Percentiles rank a stretch among this genome's conserved stretches.
Conservation (phyloP, 2,888 invertebrate species). For the Lasioglossum oenotherae region DNA sequence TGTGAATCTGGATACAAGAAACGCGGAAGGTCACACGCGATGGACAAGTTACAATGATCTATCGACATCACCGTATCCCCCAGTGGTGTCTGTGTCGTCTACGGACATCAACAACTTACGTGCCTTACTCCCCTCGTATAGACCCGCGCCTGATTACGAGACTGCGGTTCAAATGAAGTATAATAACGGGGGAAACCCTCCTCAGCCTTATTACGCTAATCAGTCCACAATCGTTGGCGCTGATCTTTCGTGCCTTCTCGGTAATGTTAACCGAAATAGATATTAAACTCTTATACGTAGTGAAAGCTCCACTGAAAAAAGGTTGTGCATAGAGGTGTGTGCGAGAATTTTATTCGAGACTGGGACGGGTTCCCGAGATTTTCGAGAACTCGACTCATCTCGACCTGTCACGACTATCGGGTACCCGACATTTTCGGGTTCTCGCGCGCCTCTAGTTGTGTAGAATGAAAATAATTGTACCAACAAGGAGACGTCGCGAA, state of each 20-base stretch:
- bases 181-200: slow-evolving; percentile 77
- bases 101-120: slow-evolving; percentile 87
- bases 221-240: slow-evolving; percentile 81
- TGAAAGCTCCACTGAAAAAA: background rate
- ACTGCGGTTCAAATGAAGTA: slow-evolving; percentile 96
- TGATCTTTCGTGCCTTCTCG: slow-evolving; percentile 81
- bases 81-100: slow-evolving; percentile 81
- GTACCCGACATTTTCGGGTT: background rate
- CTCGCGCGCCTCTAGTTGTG: slow-evolving; percentile 1
- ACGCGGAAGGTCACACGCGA: slow-evolving; percentile 78
- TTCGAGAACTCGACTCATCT: too few species aligned
- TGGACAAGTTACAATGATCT: slow-evolving; percentile 83
- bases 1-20: slow-evolving; percentile 79
- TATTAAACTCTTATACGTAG: slow-evolving; percentile 69
- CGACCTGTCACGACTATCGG: background rate
- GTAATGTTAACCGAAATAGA: slow-evolving; percentile 80
- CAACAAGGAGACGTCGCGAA: background rate
- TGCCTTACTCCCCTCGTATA: slow-evolving; percentile 92
- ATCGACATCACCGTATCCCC: slow-evolving; percentile 81
- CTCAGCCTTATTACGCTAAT: slow-evolving; percentile 83
- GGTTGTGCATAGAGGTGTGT: background rate
- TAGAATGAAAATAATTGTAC: background rate
- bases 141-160: slow-evolving; percentile 97
- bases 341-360: too few species aligned
- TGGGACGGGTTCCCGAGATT: too few species aligned